Conservation (phyloP, 2,888 invertebrate genomes). For the Litoditis marina region DNA sequence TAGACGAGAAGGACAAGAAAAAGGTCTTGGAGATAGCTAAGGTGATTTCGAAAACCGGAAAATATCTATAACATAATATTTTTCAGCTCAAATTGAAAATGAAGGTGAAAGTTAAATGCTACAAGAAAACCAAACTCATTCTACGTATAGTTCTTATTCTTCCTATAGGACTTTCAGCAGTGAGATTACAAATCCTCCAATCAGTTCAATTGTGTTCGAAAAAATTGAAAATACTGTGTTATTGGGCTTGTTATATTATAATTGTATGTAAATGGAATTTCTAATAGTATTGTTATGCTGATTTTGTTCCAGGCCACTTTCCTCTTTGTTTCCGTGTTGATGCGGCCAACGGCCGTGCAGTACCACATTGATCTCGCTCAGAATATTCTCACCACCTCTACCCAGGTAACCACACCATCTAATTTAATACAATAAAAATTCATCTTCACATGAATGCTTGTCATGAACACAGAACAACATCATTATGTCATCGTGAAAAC, state of each 20-base stretch:
- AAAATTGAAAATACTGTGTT: neutral
- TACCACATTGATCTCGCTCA: constrained; percentile 95
- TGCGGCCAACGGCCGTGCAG: constrained; percentile 91
- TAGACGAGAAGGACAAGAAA: constrained; percentile 37
- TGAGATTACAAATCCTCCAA: too few species aligned
- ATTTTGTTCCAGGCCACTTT: constrained; percentile 77
- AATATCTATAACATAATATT: too few species aligned
- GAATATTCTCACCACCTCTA: constrained; percentile 87
- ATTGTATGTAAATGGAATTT: neutral
- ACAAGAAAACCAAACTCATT: too few species aligned
- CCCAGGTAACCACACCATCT: constrained; percentile 66
- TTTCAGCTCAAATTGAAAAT: too few species aligned
- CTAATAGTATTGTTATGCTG: neutral
- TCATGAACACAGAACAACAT: too few species aligned
- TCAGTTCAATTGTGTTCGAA: too few species aligned
- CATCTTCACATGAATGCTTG: too few species aligned
- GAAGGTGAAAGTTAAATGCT: too few species aligned
- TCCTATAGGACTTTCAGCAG: too few species aligned
- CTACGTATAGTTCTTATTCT: too few species aligned
- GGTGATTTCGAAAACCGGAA: constrained; percentile 6
- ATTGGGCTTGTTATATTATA: neutral
- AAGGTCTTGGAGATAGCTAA: constrained; percentile 53
- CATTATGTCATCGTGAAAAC: neutral
- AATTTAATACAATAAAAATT: neutral
- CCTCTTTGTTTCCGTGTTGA: constrained; percentile 89